phyloP scores from a whole-genome alignment of 23 tunicate species.

The Trididemnum clinides region DNA sequence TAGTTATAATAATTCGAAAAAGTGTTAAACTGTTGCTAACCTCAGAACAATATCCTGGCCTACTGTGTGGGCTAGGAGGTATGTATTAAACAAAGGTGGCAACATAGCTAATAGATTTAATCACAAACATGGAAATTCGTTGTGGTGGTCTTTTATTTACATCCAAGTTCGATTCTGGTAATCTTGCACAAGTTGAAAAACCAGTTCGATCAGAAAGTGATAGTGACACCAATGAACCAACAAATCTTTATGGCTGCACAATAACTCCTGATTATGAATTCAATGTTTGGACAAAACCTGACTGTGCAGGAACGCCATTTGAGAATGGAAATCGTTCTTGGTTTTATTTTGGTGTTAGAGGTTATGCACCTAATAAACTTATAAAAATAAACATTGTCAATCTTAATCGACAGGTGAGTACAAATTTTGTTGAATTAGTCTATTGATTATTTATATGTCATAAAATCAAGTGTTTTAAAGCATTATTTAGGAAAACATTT shows the following conservation, averaged over 20 bases:
- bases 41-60: too few relatives aligned
- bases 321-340: slow-evolving; percentile 98
- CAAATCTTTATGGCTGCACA: slow-evolving; percentile 55
- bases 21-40: too few relatives aligned
- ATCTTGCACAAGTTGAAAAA: slow-evolving; percentile 90
- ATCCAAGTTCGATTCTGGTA: slow-evolving; percentile 98
- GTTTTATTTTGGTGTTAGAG: slow-evolving; percentile 95
- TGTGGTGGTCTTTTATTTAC: slow-evolving; percentile 93
- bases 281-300: slow-evolving; percentile 91
- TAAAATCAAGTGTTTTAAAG: too few relatives aligned
- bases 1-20: too few relatives aligned
- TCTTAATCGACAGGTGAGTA: slow-evolving; percentile 76
- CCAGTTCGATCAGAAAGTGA: slow-evolving; percentile 68
- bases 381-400: slow-evolving; percentile 87
- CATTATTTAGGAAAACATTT: too few relatives aligned
- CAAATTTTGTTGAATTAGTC: too few relatives aligned
- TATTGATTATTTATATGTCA: too few relatives aligned
- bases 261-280: slow-evolving; percentile 90
- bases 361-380: slow-evolving; percentile 60
- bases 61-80: too few relatives aligned
- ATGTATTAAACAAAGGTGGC: too few relatives aligned
- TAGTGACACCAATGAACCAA: slow-evolving; percentile 55
- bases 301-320: slow-evolving; percentile 80
- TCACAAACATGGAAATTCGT: slow-evolving; percentile 67
- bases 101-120: too few relatives aligned